phyloP scores from a whole-genome alignment of 2,888 invertebrate species.

The Steinernema hermaphroditum region DNA sequence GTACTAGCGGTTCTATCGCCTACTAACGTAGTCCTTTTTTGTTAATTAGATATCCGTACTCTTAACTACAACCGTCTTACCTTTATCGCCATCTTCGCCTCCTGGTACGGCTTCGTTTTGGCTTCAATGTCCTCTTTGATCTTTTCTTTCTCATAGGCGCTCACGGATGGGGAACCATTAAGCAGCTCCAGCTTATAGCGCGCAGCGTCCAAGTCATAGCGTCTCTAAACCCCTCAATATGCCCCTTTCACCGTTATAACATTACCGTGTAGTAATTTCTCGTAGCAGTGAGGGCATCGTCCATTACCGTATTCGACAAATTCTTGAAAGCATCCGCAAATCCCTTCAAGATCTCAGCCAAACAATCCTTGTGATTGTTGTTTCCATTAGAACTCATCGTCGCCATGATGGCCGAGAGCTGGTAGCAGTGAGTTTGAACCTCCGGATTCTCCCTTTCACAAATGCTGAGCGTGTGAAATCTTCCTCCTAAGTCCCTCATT shows the following conservation, averaged over 20 bases:
- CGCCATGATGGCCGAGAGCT: neutral
- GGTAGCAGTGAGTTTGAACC: slow-evolving; percentile 2
- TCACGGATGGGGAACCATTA: neutral
- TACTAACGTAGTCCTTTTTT: too few relatives aligned
- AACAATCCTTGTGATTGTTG: neutral
- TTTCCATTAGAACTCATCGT: slow-evolving; percentile 1
- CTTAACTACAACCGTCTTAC: too few relatives aligned
- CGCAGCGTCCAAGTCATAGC: slow-evolving; percentile 3
- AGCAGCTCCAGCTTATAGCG: neutral
- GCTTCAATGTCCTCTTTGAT: neutral
- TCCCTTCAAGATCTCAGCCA: neutral
- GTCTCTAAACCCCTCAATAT: neutral
- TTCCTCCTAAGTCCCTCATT: neutral
- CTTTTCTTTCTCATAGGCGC: neutral
- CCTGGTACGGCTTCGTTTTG: neutral
- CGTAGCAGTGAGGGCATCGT: neutral
- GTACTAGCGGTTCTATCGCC: too few relatives aligned
- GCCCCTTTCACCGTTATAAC: neutral
- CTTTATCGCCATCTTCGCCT: neutral
- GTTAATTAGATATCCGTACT: too few relatives aligned
- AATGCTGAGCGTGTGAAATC: neutral
- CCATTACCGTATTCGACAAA: slow-evolving; percentile 8
- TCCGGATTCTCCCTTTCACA: neutral
- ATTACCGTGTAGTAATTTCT: neutral
- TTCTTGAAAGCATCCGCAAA: slow-evolving; percentile 5